Base-by-base conservation (phyloP, 1,140 invertebrate species). In the Ceratina calcarata region DNA sequence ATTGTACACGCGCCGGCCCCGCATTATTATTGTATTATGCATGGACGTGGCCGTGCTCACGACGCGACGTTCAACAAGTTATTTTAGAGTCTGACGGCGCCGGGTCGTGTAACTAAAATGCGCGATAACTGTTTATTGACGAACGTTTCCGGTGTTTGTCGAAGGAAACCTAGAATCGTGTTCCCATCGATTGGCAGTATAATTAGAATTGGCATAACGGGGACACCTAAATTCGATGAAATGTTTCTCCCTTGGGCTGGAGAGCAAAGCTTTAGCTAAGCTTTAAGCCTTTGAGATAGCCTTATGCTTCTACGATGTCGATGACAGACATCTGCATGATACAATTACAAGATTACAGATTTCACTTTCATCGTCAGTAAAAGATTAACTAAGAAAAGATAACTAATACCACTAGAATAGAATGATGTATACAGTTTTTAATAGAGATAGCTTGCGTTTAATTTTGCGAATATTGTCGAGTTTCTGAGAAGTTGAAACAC, bases 71-170 rank as follows among this genome's bases (percentile, higher is more conserved):
- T 20, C 18, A 4, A n/a, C 27, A 32, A 32, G 49, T 71, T 78
- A 78, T 71, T 78, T 78, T 71, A 51, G n/a, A 24, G 49, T 55
- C 58, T 55, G 76, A 71, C 68, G 57, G 16, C 37, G 60, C 27
- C 27, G 27, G 27, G 27, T 32, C 27, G 51, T n/a, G 22, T 37
- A 10, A 20, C n/a, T 20, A 20, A 18, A 68, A 16, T 22, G 57
- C 32, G 57, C 57, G 32, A 71, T 71, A n/a, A 24, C 51, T 27
- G 65, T 76, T 68, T 58, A 60, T 76, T 22, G 49, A 67, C 0
- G 13, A 55, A 37, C 62, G 32, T 24, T n/a, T 57, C 62, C 49
- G n/a, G 51, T 20, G 27, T 6, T 32, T 16, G 13, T n/a, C 51
- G 32, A 45, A 3, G 51, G n/a, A 45, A 57, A 66, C 22, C 55